Conservation (phyloP, 2,113 vertebrate species). For the Mus spicilegus region DNA sequence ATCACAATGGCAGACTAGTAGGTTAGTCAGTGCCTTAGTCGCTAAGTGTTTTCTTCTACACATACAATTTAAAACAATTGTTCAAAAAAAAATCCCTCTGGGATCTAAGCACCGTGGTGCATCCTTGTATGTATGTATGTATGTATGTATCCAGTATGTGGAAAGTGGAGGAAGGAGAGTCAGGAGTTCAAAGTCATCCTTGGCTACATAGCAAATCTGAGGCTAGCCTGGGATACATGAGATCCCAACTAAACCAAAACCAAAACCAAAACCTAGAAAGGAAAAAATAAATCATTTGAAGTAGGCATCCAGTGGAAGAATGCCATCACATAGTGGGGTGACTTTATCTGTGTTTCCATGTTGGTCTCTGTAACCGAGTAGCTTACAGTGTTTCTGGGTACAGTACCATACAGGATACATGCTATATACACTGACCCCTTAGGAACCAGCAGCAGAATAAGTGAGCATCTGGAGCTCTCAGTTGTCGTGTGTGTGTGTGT, state of each 20-base stretch:
- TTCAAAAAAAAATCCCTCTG: background rate
- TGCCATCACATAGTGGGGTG: background rate
- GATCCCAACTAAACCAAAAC: too few species aligned
- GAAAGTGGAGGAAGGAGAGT: background rate
- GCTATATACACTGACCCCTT: background rate
- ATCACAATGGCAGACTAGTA: background rate
- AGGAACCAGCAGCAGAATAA: background rate
- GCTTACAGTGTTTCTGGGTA: background rate
- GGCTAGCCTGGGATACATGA: too few species aligned
- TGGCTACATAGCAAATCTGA: background rate
- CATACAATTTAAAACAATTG: background rate
- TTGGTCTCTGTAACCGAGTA: background rate
- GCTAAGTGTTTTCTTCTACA: background rate
- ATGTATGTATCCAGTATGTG: too few species aligned
- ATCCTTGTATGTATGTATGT: background rate
- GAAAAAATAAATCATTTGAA: background rate
- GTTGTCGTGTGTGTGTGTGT: background rate
- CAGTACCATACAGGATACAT: rapidly evolving
- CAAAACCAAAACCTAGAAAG: too few species aligned
- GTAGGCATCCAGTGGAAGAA: too few species aligned
- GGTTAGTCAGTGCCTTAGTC: background rate
- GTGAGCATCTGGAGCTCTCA: background rate
- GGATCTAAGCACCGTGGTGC: background rate
- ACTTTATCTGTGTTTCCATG: background rate
- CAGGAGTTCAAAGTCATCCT: background rate